These are phyloP conservation scores for Porites evermanni DNA, from an alignment of 92 coral and sea anemone species.

Conservation along the genomic window DNA sequence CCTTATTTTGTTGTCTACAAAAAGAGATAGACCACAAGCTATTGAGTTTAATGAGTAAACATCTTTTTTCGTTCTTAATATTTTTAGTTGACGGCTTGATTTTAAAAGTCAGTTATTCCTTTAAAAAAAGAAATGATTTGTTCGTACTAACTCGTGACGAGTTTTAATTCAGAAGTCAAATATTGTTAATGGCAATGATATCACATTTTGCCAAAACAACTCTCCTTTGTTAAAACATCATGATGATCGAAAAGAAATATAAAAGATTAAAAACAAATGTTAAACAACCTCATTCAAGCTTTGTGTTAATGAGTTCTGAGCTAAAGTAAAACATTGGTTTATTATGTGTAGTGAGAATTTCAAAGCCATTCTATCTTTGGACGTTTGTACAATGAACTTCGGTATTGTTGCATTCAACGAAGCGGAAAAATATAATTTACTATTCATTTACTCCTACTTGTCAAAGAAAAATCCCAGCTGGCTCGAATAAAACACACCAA, in stretches of 20 bases:
- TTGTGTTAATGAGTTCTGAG: too few relatives aligned
- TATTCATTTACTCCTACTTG: too few relatives aligned
- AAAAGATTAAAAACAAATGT: not conserved
- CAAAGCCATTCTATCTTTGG: too few relatives aligned
- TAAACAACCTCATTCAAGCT: not conserved
- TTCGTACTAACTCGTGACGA: conserved; percentile 1
- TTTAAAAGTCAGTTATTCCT: not conserved
- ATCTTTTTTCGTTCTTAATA: not conserved
- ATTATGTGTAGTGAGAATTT: too few relatives aligned
- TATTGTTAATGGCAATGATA: conserved; percentile 17
- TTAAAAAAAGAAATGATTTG: not conserved
- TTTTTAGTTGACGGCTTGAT: not conserved
- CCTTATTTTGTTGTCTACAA: not conserved
- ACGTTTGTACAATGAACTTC: too few relatives aligned
- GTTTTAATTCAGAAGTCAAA: not conserved
- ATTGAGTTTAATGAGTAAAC: not conserved
- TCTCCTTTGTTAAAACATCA: not conserved
- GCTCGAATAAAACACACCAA: too few relatives aligned
- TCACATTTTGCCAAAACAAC: not conserved
- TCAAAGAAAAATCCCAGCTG: too few relatives aligned
- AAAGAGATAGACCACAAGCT: not conserved
- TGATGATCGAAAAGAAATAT: not conserved
- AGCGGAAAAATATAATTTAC: too few relatives aligned
- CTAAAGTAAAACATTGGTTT: too few relatives aligned
- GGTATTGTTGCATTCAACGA: too few relatives aligned